phyloP scores from a whole-genome alignment of 1,140 invertebrate genomes.

The Coptotermes formosanus region DNA sequence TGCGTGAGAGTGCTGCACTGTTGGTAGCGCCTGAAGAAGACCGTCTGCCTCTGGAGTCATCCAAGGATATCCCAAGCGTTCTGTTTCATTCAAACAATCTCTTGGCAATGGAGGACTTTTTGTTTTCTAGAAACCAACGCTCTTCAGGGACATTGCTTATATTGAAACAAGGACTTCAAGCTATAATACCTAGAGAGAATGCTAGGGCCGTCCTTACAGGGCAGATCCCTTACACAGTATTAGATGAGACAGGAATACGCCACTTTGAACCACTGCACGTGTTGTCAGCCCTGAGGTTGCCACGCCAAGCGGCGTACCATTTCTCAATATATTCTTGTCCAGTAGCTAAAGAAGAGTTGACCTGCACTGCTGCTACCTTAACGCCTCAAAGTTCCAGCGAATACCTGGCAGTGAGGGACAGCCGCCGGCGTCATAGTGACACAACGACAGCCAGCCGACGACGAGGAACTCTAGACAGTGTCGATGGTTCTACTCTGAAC shows the following conservation, averaged over 20 bases:
- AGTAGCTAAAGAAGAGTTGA: slow-evolving; percentile 49
- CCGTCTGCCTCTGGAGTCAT: slow-evolving; percentile 54
- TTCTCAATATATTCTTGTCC: slow-evolving; percentile 66
- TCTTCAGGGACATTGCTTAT: slow-evolving; percentile 63
- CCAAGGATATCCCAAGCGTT: slow-evolving; percentile 63
- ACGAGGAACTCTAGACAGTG: neutral
- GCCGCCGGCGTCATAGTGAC: neutral
- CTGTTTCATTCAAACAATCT: slow-evolving; percentile 65
- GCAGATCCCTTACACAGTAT: slow-evolving; percentile 69
- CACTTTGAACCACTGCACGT: slow-evolving; percentile 75
- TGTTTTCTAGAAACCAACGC: slow-evolving; percentile 57
- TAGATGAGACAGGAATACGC: slow-evolving; percentile 73
- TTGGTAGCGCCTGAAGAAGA: slow-evolving; percentile 64
- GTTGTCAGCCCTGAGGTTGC: slow-evolving; percentile 65
- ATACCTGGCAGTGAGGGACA: neutral
- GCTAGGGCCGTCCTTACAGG: slow-evolving; percentile 70
- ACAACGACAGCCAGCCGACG: neutral
- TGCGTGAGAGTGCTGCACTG: slow-evolving; percentile 67
- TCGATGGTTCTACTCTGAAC: neutral
- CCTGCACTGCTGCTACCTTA: too few species aligned
- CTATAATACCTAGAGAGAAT: slow-evolving; percentile 72
- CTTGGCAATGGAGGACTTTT: slow-evolving; percentile 71
- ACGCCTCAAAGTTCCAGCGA: neutral
- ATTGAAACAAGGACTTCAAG: slow-evolving; percentile 72
- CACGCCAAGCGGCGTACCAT: slow-evolving; percentile 59